Percentiles rank a stretch among this genome's conserved stretches.
phyloP scores from a whole-genome alignment of 2,113 vertebrate genomes.

The Proteles cristata region DNA sequence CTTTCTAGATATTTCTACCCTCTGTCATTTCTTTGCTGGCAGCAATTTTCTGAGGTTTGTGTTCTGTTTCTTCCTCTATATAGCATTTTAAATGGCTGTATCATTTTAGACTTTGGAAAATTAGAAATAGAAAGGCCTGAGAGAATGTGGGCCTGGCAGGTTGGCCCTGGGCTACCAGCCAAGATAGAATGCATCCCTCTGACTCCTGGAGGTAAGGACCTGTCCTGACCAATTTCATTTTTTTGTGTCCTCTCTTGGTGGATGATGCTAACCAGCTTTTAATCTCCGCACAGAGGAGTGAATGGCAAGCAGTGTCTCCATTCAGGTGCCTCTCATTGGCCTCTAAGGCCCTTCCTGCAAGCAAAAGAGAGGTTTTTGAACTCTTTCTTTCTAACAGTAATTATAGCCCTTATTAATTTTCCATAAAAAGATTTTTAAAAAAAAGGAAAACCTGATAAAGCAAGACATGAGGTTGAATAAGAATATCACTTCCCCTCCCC shows the following conservation, averaged over 20 bases:
- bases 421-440: conserved; percentile 58
- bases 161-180: neutral
- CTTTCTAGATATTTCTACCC: neutral
- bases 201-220: neutral
- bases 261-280: neutral
- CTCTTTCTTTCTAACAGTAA: conserved; percentile 77
- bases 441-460: conserved; percentile 62
- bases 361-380: conserved; percentile 47
- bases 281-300: neutral
- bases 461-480: conserved; percentile 67
- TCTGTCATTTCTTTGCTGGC: neutral
- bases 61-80: neutral
- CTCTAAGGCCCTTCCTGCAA: conserved; percentile 19
- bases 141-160: too few relatives aligned
- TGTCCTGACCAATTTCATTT: neutral
- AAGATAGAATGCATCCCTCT: neutral
- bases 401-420: conserved; percentile 74
- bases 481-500: conserved; percentile 57
- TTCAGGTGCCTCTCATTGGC: conserved; percentile 48
- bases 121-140: neutral
- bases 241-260: neutral
- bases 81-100: neutral
- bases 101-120: conserved; percentile 7
- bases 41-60: neutral
- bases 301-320: neutral